phyloP scores from a whole-genome alignment of 2,888 invertebrate genomes.

The Brachynemurus nebulosus region DNA sequence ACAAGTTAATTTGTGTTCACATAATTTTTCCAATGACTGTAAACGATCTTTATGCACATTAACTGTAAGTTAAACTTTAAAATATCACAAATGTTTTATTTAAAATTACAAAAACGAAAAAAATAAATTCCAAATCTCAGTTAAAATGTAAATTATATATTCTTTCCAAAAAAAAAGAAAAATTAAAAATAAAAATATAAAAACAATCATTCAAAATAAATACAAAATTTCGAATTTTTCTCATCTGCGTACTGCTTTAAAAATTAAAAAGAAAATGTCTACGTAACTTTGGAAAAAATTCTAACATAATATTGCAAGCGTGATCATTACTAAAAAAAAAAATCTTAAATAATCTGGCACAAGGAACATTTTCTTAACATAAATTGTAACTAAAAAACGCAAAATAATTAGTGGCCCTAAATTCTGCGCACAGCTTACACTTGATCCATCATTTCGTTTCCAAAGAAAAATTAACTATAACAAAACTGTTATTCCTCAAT shows the following conservation, averaged over 20 bases:
- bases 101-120: conserved; percentile 1
- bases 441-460: neutral
- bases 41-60: conserved; percentile 2
- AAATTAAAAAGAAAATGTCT: too few species aligned
- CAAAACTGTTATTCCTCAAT: neutral
- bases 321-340: conserved; percentile 7
- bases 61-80: conserved; percentile 2
- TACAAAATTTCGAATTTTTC: too few species aligned
- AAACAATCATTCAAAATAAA: neutral
- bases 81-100: conserved; percentile 1
- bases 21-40: too few species aligned
- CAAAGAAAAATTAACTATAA: neutral
- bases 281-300: conserved; percentile 16
- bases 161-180: neutral
- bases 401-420: conserved; percentile 13
- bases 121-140: neutral
- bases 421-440: neutral
- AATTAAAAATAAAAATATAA: neutral
- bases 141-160: neutral
- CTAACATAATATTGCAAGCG: conserved; percentile 17
- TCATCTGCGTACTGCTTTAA: too few species aligned
- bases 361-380: conserved; percentile 26
- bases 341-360: conserved; percentile 23
- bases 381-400: conserved; percentile 19
- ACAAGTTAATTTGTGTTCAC: too few species aligned